Conservation (phyloP, 2,888 invertebrate genomes). For the Melieria picta region DNA sequence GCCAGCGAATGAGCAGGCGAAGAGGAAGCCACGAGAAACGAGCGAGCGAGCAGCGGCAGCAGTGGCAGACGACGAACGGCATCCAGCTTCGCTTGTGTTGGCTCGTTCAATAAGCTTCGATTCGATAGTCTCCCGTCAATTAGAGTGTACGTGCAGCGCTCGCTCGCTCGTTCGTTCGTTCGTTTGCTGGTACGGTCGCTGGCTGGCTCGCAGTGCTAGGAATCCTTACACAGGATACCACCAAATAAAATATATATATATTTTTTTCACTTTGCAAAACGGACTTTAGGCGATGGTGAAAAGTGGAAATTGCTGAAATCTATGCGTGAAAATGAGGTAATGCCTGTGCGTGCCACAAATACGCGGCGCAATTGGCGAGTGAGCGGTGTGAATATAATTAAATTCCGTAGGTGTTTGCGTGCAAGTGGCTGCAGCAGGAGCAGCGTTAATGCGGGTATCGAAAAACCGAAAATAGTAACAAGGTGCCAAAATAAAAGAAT, state of each 20-base stretch:
- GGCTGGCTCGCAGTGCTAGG: conserved; percentile 47
- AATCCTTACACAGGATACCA: conserved; percentile 54
- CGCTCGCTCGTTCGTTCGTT: conserved; percentile 36
- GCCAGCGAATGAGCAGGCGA: conserved; percentile 1
- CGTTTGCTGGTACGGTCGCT: conserved; percentile 29
- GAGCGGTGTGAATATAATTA: not conserved
- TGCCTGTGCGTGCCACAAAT: not conserved
- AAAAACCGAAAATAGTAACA: no score
- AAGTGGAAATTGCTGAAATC: not conserved
- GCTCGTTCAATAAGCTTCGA: conserved; percentile 47
- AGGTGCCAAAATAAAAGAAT: no score
- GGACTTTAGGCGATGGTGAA: conserved; percentile 7
- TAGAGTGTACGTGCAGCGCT: conserved; percentile 56
- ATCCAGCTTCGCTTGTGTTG: conserved; percentile 32
- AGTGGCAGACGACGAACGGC: not conserved
- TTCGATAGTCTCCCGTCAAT: conserved; percentile 61
- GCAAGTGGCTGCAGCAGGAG: no score
- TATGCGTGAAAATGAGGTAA: not conserved
- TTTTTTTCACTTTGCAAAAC: conserved; percentile 31
- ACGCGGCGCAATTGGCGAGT: not conserved
- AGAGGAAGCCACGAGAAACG: conserved; percentile 1
- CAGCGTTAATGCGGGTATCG: no score
- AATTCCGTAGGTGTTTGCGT: no score
- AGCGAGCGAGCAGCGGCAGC: not conserved
- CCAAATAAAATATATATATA: conserved; percentile 49